Percentiles rank a stretch among this genome's conserved stretches.
Evolutionary conservation across 1,140 invertebrate genomes (phyloP).

Genomic region (Drosophila varians): DNA sequence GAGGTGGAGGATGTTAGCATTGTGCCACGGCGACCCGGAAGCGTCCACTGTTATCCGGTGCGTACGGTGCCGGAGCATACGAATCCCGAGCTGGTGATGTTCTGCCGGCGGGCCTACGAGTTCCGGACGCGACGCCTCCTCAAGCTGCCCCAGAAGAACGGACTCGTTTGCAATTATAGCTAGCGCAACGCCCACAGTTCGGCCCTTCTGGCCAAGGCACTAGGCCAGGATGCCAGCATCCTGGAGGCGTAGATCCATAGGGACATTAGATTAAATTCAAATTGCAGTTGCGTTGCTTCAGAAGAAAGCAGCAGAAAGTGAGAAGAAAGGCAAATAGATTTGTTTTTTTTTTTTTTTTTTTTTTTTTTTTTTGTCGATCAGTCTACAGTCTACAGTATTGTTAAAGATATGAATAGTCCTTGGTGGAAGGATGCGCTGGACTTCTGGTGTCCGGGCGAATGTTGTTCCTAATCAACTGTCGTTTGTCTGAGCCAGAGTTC

Average conservation of each 20-base stretch:
- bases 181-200: conserved; percentile 16
- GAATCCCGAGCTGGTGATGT: conserved; percentile 94
- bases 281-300: background rate
- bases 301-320: no score
- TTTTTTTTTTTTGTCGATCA: conserved; percentile 32
- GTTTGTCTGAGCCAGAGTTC: conserved; percentile 1
- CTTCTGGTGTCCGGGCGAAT: background rate
- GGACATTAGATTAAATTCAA: conserved; percentile 44
- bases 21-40: conserved; percentile 53
- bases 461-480: conserved; percentile 40
- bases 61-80: conserved; percentile 89
- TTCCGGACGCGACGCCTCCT: conserved; percentile 93
- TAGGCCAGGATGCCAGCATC: background rate
- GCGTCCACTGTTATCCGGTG: conserved; percentile 52
- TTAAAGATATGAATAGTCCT: conserved; percentile 37
- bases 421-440: conserved; percentile 13
- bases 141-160: conserved; percentile 86
- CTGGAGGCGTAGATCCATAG: conserved; percentile 1
- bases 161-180: conserved; percentile 47
- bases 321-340: no score
- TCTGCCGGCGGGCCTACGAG: conserved; percentile 97
- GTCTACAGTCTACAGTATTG: conserved; percentile 45
- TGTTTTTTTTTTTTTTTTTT: no score
- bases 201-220: background rate
- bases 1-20: conserved; percentile 83